These are phyloP conservation scores for Xanthorhoe spadicearia DNA, from an alignment of 2,888 invertebrate species.

Conservation along the genomic window DNA sequence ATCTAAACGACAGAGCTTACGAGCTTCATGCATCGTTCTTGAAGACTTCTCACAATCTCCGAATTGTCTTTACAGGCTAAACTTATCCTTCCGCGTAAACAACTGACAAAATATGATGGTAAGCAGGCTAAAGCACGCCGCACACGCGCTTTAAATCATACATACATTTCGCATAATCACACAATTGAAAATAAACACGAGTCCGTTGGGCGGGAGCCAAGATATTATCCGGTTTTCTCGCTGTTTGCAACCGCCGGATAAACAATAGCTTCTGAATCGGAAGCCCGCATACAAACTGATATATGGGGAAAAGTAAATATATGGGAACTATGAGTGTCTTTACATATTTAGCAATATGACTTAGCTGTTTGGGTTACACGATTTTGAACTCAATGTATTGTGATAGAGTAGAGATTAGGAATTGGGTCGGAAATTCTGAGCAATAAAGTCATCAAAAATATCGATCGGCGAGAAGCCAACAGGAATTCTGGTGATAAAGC, in stretches of 20 bases:
- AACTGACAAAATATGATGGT: conserved; percentile 34
- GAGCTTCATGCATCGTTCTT: background rate
- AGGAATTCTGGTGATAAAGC: conserved; percentile 8
- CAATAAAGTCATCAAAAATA: conserved; percentile 1
- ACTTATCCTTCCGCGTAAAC: conserved; percentile 16
- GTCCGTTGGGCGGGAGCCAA: conserved; percentile 40
- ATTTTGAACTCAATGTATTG: background rate
- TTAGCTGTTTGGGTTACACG: background rate
- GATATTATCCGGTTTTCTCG: conserved; percentile 38
- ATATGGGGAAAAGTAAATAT: conserved; percentile 32
- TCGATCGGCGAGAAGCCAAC: background rate
- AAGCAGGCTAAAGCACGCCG: conserved; percentile 30
- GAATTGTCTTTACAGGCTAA: conserved; percentile 16
- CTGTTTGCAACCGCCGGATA: conserved; percentile 38
- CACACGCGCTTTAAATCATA: conserved; percentile 34
- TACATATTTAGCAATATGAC: conserved; percentile 10
- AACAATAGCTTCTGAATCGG: conserved; percentile 38
- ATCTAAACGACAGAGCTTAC: background rate
- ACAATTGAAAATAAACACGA: conserved; percentile 45
- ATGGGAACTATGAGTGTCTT: conserved; percentile 17
- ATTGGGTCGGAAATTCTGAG: background rate
- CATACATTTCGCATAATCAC: conserved; percentile 44
- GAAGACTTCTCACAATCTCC: conserved; percentile 9
- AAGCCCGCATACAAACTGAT: conserved; percentile 30
- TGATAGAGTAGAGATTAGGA: background rate